Conservation (phyloP, 1,140 invertebrate species). For the Zeugodacus cucurbitae region DNA sequence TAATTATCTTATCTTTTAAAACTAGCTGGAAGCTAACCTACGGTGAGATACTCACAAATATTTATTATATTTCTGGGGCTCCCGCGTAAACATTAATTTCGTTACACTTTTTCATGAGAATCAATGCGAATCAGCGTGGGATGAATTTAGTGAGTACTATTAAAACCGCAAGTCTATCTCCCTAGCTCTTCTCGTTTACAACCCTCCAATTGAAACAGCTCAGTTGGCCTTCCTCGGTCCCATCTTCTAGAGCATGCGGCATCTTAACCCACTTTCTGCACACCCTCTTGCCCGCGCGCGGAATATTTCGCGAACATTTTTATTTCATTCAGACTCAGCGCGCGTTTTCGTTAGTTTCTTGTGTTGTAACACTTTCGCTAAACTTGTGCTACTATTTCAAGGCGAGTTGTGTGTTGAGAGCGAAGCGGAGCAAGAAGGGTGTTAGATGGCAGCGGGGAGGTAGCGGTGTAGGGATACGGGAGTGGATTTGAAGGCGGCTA, state of each 20-base stretch:
- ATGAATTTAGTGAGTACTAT: too few relatives aligned
- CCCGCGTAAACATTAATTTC: too few relatives aligned
- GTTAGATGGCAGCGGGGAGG: background rate
- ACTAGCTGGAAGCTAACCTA: too few relatives aligned
- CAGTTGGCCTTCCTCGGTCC: background rate
- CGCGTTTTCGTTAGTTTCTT: background rate
- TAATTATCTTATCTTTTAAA: too few relatives aligned
- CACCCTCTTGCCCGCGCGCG: background rate
- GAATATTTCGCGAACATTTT: background rate
- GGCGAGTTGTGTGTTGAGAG: background rate
- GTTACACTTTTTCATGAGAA: too few relatives aligned
- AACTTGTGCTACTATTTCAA: conserved; percentile 4
- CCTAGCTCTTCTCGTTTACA: too few relatives aligned
- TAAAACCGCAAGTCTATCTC: too few relatives aligned
- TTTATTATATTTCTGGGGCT: too few relatives aligned
- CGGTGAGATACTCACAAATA: too few relatives aligned
- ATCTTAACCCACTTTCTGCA: conserved; percentile 2
- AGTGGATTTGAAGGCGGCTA: background rate
- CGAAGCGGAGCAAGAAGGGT: too few relatives aligned
- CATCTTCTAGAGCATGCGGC: too few relatives aligned
- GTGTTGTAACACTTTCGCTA: background rate
- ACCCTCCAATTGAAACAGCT: background rate
- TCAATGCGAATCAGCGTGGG: too few relatives aligned
- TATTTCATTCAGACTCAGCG: background rate
- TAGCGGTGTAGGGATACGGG: background rate